Conservation (phyloP, 1,140 invertebrate species). For the Chlorops oryzae region DNA sequence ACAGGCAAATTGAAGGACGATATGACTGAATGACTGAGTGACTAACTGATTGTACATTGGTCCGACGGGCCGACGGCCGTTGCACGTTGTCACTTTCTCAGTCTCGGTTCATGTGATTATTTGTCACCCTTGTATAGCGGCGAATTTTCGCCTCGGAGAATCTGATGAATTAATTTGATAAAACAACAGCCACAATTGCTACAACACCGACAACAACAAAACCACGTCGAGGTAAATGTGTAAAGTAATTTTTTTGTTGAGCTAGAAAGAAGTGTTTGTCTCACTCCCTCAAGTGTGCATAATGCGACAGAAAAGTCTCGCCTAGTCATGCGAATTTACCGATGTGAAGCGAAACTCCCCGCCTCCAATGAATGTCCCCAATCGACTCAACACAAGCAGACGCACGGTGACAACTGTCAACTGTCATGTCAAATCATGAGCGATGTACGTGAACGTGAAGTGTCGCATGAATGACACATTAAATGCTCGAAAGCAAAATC, state of each 20-base stretch:
- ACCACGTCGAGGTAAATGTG: no score
- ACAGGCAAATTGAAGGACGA: neutral
- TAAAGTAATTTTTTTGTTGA: no score
- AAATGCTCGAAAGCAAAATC: conserved; percentile 26
- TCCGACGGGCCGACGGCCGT: no score
- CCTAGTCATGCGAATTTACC: conserved; percentile 1
- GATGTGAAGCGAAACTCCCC: neutral
- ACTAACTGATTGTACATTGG: no score
- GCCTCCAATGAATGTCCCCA: neutral
- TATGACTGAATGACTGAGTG: no score
- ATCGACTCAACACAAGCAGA: neutral
- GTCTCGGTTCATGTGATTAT: no score
- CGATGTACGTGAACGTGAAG: conserved; percentile 11
- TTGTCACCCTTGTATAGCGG: neutral
- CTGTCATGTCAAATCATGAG: neutral
- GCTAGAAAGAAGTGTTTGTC: no score
- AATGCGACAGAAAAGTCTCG: neutral
- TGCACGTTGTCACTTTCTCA: no score
- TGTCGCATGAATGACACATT: conserved; percentile 17
- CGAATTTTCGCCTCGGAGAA: neutral
- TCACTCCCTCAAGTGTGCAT: neutral
- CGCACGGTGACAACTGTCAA: neutral
- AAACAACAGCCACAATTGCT: conserved; percentile 25
- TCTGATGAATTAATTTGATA: conserved; percentile 33
- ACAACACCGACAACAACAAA: no score